phyloP scores from a whole-genome alignment of 37 sponge, comb jelly and placozoan species.

The Agelas oroides region DNA sequence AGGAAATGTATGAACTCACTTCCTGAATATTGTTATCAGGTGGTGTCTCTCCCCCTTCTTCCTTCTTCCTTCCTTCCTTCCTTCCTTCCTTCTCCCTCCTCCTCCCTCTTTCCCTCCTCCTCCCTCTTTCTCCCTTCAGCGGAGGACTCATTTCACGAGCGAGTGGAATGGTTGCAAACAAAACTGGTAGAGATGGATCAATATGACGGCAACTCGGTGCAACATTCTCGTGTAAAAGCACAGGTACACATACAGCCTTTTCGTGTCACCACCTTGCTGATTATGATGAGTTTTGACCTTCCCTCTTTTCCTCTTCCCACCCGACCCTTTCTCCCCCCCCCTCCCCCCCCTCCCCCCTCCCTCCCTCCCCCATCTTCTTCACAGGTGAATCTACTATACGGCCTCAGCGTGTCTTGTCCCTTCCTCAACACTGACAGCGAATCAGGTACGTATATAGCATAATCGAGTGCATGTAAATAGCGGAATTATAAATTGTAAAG shows the following conservation, averaged over 20 bases:
- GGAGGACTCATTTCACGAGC: background rate
- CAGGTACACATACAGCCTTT: too few species aligned
- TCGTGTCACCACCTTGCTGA: too few species aligned
- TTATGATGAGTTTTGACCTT: background rate
- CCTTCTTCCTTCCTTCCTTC: background rate
- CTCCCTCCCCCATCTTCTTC: too few species aligned
- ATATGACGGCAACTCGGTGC: background rate
- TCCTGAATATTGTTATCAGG: too few species aligned
- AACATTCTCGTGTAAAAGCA: too few species aligned
- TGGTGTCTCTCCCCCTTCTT: background rate
- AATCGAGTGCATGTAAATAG: background rate
- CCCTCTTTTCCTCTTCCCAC: background rate
- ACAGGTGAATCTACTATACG: conserved; percentile 9
- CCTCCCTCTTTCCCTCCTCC: background rate
- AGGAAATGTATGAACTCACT: too few species aligned
- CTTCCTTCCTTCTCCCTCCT: background rate
- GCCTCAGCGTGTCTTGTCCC: conserved; percentile 36
- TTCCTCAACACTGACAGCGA: background rate
- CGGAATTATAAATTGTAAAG: too few species aligned
- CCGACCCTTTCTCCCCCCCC: background rate
- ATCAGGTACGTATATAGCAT: background rate
- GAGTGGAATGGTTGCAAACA: background rate
- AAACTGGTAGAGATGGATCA: background rate
- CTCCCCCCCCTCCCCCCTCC: conserved; percentile 6
- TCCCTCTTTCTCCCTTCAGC: background rate